Evolutionary conservation across 2,113 vertebrate species (phyloP).

Genomic region (Ophiodon elongatus): DNA sequence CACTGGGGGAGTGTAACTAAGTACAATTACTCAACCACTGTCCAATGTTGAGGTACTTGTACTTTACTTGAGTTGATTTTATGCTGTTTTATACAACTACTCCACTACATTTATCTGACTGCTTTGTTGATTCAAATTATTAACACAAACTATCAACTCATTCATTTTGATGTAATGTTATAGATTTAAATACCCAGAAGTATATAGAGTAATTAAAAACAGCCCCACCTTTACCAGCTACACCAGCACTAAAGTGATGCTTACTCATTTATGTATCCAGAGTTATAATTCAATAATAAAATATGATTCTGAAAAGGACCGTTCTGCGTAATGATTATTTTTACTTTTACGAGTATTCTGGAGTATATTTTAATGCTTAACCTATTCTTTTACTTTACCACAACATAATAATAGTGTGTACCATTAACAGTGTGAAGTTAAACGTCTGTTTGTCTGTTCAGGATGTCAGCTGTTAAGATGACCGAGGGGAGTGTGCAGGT

Average conservation of each 20-base stretch:
- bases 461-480: slow-evolving; percentile 84
- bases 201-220: background rate
- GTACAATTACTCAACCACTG: background rate
- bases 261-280: background rate
- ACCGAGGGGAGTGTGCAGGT: slow-evolving; percentile 82
- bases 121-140: background rate
- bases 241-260: background rate
- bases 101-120: background rate
- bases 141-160: background rate
- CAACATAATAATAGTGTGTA: background rate
- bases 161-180: background rate
- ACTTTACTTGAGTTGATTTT: background rate
- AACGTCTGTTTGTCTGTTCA: slow-evolving; percentile 15
- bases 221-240: background rate
- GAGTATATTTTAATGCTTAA: background rate
- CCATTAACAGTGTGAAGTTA: background rate
- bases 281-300: background rate
- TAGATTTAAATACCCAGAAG: background rate
- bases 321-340: background rate
- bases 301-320: background rate
- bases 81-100: background rate
- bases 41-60: background rate
- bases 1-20: background rate
- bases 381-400: background rate
- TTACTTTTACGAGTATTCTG: background rate